Conservation (phyloP, 2,113 vertebrate genomes). For the Dascyllus trimaculatus region DNA sequence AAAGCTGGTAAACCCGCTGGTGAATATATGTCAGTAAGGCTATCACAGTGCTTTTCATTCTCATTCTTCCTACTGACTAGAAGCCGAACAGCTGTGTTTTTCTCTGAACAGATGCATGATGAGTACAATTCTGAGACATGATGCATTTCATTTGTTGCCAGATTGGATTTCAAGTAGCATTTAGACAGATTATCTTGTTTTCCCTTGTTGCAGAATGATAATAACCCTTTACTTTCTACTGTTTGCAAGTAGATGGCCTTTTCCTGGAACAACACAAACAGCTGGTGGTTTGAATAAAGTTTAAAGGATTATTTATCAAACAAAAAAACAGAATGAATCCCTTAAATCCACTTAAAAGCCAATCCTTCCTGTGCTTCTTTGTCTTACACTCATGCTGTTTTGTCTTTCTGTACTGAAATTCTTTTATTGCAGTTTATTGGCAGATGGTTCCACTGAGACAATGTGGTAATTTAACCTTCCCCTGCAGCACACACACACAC, state of each 20-base stretch:
- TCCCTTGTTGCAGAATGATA: slow-evolving; percentile 4
- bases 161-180: slow-evolving; percentile 1
- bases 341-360: slow-evolving; percentile 4
- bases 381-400: neutral
- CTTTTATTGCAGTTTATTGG: slow-evolving; percentile 9
- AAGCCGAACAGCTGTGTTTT: neutral
- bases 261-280: slow-evolving; percentile 12
- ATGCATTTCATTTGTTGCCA: neutral
- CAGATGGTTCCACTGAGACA: slow-evolving; percentile 35
- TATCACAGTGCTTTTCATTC: too few relatives aligned
- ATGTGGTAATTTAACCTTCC: neutral
- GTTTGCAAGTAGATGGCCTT: slow-evolving; percentile 12
- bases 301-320: slow-evolving; percentile 10
- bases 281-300: slow-evolving; percentile 19
- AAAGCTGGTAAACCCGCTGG: neutral
- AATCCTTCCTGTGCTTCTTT: slow-evolving; percentile 48
- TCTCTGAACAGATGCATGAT: slow-evolving; percentile 16
- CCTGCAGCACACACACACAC: neutral
- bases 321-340: slow-evolving; percentile 1
- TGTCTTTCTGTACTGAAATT: neutral
- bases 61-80: too few relatives aligned
- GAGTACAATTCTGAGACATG: neutral
- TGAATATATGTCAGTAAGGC: neutral
- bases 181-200: slow-evolving; percentile 43
- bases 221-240: slow-evolving; percentile 6